phyloP scores from a whole-genome alignment of 1,140 invertebrate genomes.

The Zaprionus gabonicus region DNA sequence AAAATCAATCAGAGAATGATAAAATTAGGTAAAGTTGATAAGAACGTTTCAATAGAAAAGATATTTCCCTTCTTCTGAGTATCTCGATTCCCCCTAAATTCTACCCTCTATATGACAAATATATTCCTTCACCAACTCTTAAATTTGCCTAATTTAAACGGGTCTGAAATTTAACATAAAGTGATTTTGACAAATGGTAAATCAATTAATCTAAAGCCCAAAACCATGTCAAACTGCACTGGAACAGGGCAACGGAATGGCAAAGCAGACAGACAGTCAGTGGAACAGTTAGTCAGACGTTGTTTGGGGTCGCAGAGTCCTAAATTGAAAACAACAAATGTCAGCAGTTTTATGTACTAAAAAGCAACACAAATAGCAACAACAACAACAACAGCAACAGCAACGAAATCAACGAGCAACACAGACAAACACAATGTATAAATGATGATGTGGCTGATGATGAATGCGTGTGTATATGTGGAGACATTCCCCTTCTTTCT shows the following conservation, averaged over 20 bases:
- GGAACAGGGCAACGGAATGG: background rate
- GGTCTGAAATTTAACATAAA: slow-evolving; percentile 44
- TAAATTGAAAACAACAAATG: slow-evolving; percentile 79
- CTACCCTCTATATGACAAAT: too few species aligned
- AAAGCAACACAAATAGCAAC: slow-evolving; percentile 31
- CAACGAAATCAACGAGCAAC: slow-evolving; percentile 29
- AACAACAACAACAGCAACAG: slow-evolving; percentile 31
- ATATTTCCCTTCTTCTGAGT: too few species aligned
- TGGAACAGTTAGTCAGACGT: background rate
- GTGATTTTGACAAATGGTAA: slow-evolving; percentile 64
- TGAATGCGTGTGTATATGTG: slow-evolving; percentile 65
- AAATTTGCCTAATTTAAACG: background rate
- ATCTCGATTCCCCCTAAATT: too few species aligned
- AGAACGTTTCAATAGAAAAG: too few species aligned
- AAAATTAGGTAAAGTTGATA: accelerated
- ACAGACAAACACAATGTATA: slow-evolving; percentile 79
- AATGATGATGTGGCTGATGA: slow-evolving; percentile 80
- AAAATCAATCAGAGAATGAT: too few species aligned
- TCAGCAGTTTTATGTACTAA: slow-evolving; percentile 76
- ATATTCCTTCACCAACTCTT: background rate
- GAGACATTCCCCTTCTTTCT: slow-evolving; percentile 14
- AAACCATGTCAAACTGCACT: slow-evolving; percentile 25
- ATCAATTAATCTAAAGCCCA: slow-evolving; percentile 71
- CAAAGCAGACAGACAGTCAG: background rate
- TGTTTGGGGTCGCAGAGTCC: slow-evolving; percentile 37